Base-by-base conservation (phyloP, 2,113 vertebrate genomes). In the Probosciger aterrimus region DNA sequence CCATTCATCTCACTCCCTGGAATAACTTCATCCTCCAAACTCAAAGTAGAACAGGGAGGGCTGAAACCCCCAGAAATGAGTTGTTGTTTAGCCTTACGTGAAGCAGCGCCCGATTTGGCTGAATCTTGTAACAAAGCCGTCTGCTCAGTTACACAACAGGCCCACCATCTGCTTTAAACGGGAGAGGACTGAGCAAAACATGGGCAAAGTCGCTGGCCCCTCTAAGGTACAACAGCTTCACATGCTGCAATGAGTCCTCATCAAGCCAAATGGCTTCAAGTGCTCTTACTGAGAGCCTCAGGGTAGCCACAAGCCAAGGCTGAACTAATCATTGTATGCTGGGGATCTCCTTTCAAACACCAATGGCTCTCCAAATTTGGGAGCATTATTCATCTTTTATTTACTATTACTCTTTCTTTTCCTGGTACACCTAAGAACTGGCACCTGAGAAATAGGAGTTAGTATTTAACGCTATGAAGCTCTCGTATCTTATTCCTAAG, bases 401-500 rank as follows among this genome's bases (percentile, higher is more conserved):
- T 33, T 19, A 55, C 7, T 47, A n/a, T 18, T 39, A 53, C 5
- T 22, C 4, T 22, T 41, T 33, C 14, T 11, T 24, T 14, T 16
- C 31, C 41, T 19, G 3, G 7, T 30, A 4, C 8, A 71, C 20
- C 0, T 6, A 7, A 73, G 11, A 81, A 77, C 5, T 10, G 7
- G 39, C 31, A 15, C 1, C 24, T 23, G 39, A 53, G 24, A 68
- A 71, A 23, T 1, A 17, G 13, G 3, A 41, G 17, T 64, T 23
- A 3, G 10, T 20, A 5, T 68, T 64, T 18, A 67, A n/a, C 20
- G 1, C 59, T 2, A 1, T 0, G 0, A 27, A 44, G 11, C 22
- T 57, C 33, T 5, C 37, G 6, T 6, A 7, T 4, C 39, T 53
- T 23, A 2, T 3, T 30, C 35, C 10, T 30, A 17, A 69, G 17